Percentiles rank a stretch among this genome's conserved stretches.
Conservation (phyloP, 2,888 invertebrate species). For the Patella caerulea region DNA sequence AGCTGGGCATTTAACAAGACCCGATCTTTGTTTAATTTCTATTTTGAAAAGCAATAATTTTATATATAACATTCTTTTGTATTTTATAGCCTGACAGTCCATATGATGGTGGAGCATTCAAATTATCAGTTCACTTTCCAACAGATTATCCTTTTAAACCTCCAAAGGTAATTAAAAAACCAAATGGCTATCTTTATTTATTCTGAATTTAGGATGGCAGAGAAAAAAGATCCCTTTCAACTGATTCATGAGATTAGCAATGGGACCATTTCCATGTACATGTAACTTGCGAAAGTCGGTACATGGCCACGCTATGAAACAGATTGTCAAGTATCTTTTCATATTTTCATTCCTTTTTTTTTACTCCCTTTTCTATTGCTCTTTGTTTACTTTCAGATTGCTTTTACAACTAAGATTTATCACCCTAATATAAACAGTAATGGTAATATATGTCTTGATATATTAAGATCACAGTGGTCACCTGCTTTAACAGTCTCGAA, state of each 20-base stretch:
- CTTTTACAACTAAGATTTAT: constrained; percentile 99
- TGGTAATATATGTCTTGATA: constrained; percentile 99
- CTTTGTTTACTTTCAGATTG: constrained; percentile 72
- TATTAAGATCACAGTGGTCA: constrained; percentile 99
- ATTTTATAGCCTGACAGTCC: constrained; percentile 39
- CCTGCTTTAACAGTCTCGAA: constrained; percentile 99
- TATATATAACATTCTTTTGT: not conserved
- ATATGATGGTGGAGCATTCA: constrained; percentile 89
- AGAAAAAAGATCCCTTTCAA: no score
- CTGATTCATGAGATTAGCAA: no score
- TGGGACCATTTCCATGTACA: no score
- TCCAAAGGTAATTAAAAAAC: constrained; percentile 83
- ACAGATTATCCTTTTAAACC: constrained; percentile 99
- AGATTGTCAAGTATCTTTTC: no score
- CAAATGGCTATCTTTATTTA: not conserved
- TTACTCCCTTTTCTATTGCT: not conserved
- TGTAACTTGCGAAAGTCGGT: no score
- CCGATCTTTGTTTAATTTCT: no score
- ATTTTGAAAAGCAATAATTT: no score
- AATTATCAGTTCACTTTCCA: constrained; percentile 99
- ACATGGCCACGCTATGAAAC: no score
- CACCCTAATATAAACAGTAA: constrained; percentile 99
- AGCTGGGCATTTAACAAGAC: no score
- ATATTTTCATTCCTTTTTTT: no score
- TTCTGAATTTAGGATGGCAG: no score